Conservation (phyloP, 2,113 vertebrate genomes). For the Tamias sibiricus region DNA sequence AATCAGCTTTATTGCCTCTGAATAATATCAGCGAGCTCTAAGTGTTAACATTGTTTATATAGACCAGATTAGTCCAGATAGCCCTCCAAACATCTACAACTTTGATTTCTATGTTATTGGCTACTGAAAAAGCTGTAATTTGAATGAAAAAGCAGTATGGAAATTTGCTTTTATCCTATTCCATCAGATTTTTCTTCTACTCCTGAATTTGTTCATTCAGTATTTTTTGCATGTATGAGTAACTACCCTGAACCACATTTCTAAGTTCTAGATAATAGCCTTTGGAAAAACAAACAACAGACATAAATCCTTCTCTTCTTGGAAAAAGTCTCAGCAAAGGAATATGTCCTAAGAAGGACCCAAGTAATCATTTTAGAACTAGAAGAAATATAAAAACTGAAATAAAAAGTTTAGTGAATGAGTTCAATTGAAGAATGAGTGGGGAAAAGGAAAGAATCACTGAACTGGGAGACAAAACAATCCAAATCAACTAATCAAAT, state of each 20-base stretch:
- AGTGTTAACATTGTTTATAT: not conserved
- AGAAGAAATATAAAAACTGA: not conserved
- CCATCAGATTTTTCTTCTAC: not conserved
- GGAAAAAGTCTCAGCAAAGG: not conserved
- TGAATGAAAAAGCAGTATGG: not conserved
- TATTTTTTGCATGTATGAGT: not conserved
- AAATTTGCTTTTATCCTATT: not conserved
- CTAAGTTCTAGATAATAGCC: too few species aligned
- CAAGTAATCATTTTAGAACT: not conserved
- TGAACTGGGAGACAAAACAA: not conserved
- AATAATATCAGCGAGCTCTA: not conserved
- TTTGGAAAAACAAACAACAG: not conserved
- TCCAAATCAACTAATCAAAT: not conserved
- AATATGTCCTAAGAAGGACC: not conserved
- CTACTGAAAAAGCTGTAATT: not conserved
- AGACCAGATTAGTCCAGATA: not conserved
- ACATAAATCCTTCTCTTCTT: not conserved
- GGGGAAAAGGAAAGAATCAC: not conserved
- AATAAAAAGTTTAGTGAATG: not conserved
- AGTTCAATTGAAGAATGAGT: not conserved
- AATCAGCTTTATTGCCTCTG: not conserved
- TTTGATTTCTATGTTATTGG: not conserved
- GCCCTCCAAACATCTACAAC: not conserved
- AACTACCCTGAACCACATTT: not conserved
- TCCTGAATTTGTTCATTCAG: not conserved